Evolutionary conservation across 2,797 vertebrate species (phyloP).

Genomic region (Anguilla pacifica): DNA sequence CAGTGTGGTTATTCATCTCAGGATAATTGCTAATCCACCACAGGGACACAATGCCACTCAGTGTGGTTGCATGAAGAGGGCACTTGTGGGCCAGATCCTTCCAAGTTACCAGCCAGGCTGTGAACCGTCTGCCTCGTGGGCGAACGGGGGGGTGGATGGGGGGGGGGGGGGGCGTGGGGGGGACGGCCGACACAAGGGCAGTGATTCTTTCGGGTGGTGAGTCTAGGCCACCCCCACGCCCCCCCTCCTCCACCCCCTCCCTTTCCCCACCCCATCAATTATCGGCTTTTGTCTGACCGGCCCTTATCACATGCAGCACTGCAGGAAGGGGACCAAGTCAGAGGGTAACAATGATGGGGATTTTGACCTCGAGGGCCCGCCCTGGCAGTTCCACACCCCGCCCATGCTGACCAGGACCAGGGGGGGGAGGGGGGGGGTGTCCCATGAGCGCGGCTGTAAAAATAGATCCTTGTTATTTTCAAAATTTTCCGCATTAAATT

Average conservation of each 20-base stretch:
- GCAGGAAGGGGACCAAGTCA: constrained; percentile 84
- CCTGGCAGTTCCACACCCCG: constrained; percentile 88
- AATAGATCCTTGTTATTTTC: constrained; percentile 74
- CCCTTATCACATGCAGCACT: constrained; percentile 88
- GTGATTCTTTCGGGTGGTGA: constrained; percentile 74
- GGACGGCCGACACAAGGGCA: constrained; percentile 68
- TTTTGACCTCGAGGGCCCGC: constrained; percentile 81
- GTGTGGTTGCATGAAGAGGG: constrained; percentile 88
- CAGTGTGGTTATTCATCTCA: constrained; percentile 85
- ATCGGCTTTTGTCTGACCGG: constrained; percentile 86
- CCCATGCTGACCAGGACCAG: constrained; percentile 44
- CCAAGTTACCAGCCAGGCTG: constrained; percentile 71
- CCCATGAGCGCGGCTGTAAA: constrained; percentile 56
- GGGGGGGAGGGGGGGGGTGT: constrained; percentile 28
- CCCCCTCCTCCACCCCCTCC: neutral
- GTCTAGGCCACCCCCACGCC: neutral
- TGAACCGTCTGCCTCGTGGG: constrained; percentile 49
- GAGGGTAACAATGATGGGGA: constrained; percentile 85
- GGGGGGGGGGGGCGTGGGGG: constrained; percentile 57
- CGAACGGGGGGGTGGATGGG: constrained; percentile 63
- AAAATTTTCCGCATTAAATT: constrained; percentile 60
- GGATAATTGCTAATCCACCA: constrained; percentile 88
- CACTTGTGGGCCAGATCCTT: constrained; percentile 83
- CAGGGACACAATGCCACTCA: constrained; percentile 91
- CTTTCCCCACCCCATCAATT: constrained; percentile 79